phyloP scores from a whole-genome alignment of 2,113 vertebrate genomes.

The Microcebus jonahi region DNA sequence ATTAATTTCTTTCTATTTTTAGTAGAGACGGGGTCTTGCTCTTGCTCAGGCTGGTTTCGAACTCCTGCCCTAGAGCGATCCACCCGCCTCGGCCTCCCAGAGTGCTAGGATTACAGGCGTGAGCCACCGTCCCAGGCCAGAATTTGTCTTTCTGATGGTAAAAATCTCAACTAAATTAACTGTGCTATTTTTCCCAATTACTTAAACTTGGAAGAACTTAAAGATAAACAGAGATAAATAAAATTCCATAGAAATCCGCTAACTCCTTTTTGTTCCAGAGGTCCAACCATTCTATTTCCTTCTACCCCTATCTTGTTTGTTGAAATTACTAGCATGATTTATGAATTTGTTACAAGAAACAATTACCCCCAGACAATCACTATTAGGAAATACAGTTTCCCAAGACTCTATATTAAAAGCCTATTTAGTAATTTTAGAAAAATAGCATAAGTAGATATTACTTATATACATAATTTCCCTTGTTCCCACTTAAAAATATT shows the following conservation, averaged over 20 bases:
- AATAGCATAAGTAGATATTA: background rate
- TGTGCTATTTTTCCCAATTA: background rate
- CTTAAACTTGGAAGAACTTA: background rate
- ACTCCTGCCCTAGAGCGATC: no score
- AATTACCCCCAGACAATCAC: background rate
- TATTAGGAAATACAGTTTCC: background rate
- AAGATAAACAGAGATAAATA: background rate
- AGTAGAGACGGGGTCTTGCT: no score
- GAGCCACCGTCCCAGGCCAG: no score
- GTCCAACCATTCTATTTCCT: background rate
- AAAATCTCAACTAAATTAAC: constrained; percentile 27
- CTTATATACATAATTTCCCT: background rate
- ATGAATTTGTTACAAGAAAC: background rate
- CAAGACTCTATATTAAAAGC: background rate
- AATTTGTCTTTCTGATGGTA: background rate
- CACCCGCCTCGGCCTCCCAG: no score
- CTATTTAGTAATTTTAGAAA: background rate
- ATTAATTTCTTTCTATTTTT: no score
- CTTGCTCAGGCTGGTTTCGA: no score
- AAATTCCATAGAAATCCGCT: background rate
- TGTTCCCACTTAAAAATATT: background rate
- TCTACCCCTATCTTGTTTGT: background rate
- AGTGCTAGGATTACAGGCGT: no score
- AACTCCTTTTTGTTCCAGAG: background rate
- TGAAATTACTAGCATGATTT: background rate